Conservation (phyloP, 2,113 vertebrate genomes). For the Petromus typicus region DNA sequence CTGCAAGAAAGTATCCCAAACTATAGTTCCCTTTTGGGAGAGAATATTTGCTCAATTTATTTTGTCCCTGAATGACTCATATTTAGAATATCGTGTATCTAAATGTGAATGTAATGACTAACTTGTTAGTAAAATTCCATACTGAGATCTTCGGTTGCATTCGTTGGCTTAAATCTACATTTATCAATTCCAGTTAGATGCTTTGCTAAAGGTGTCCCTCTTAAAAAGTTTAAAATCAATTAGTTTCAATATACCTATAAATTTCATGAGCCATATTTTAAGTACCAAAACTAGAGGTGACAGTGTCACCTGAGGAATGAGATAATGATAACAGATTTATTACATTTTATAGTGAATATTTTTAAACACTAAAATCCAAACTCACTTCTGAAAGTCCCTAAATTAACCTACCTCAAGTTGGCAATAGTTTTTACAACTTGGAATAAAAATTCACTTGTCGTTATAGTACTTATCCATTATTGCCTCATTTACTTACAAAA, state of each 20-base stretch:
- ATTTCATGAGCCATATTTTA: slow-evolving; percentile 34
- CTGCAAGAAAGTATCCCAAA: not conserved
- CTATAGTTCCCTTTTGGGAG: not conserved
- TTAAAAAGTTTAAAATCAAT: slow-evolving; percentile 22
- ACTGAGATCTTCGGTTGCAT: not conserved
- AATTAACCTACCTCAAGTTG: not conserved
- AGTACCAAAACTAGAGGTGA: not conserved
- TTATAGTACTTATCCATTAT: slow-evolving; percentile 13
- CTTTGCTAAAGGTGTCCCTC: not conserved
- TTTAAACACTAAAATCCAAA: slow-evolving; percentile 43
- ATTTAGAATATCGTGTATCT: not conserved
- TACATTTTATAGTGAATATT: slow-evolving; percentile 21
- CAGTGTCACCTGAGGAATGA: slow-evolving; percentile 39
- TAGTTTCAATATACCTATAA: slow-evolving; percentile 11
- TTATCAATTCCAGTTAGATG: not conserved
- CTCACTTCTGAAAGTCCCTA: slow-evolving; percentile 33
- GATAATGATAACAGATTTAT: not conserved
- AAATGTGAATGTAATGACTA: not conserved
- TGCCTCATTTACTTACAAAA: slow-evolving; percentile 48
- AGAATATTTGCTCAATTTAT: not conserved
- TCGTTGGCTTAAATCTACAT: slow-evolving; percentile 26
- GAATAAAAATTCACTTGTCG: slow-evolving; percentile 48
- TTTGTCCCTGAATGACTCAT: not conserved
- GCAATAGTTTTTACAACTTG: slow-evolving; percentile 12
- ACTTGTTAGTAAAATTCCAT: slow-evolving; percentile 34